phyloP scores from a whole-genome alignment of 2,797 vertebrate genomes.

The Protonibea diacanthus region DNA sequence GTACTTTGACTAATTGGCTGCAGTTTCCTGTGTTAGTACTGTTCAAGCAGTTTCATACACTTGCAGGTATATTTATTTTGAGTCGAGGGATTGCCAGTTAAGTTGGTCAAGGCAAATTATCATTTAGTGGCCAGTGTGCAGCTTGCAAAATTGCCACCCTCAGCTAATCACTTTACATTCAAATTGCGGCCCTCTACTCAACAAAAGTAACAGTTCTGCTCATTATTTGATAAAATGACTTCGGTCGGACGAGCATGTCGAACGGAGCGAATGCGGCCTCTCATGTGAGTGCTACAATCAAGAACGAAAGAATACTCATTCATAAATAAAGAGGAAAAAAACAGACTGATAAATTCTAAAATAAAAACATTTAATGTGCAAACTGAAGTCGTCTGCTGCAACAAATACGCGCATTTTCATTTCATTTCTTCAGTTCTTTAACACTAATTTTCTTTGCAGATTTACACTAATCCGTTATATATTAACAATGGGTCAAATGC shows the following conservation, averaged over 20 bases:
- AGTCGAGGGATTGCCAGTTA: conserved; percentile 60
- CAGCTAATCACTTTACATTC: conserved; percentile 66
- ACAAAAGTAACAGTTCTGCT: conserved; percentile 61
- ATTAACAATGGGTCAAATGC: not conserved
- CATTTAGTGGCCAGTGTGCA: conserved; percentile 52
- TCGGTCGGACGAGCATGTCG: conserved; percentile 45
- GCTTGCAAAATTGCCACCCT: conserved; percentile 58
- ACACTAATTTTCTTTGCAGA: not conserved
- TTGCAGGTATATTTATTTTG: conserved; percentile 56
- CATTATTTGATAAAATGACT: conserved; percentile 71
- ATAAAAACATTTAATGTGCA: not conserved
- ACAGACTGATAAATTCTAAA: conserved; percentile 3
- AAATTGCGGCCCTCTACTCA: conserved; percentile 52
- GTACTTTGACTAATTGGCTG: conserved; percentile 31
- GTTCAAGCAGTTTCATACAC: conserved; percentile 8
- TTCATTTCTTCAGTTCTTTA: not conserved
- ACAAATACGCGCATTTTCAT: not conserved
- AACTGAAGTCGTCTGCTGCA: not conserved
- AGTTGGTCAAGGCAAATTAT: conserved; percentile 58
- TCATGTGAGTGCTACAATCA: conserved; percentile 35
- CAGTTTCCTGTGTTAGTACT: conserved; percentile 13
- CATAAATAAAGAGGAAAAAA: conserved; percentile 23
- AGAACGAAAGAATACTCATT: conserved; percentile 21
- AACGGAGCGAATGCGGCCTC: conserved; percentile 27
- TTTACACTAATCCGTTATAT: not conserved